Conservation (phyloP, 2,888 invertebrate genomes). For the Ectemnius cavifrons region DNA sequence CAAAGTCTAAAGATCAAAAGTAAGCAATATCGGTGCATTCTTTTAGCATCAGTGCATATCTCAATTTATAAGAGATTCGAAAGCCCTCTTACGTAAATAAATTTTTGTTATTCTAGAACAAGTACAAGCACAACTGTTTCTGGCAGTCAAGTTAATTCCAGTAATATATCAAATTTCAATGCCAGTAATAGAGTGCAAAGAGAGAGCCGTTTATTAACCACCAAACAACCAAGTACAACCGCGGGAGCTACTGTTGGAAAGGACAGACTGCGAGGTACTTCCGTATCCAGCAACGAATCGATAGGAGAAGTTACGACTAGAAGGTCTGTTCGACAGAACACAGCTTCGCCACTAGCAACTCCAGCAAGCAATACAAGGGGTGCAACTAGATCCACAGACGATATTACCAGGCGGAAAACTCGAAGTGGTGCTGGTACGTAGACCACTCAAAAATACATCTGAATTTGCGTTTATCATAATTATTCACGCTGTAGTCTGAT, state of each 20-base stretch:
- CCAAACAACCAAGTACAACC: slow-evolving; percentile 67
- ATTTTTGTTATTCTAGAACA: slow-evolving; percentile 65
- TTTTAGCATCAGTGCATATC: slow-evolving; percentile 50
- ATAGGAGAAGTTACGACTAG: slow-evolving; percentile 73
- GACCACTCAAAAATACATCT: slow-evolving; percentile 27
- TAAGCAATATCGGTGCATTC: slow-evolving; percentile 62
- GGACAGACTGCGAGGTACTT: slow-evolving; percentile 74
- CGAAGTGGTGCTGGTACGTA: slow-evolving; percentile 78
- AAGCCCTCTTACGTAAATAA: slow-evolving; percentile 54
- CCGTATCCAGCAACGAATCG: slow-evolving; percentile 73
- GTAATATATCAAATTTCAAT: slow-evolving; percentile 71
- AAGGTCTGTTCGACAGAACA: slow-evolving; percentile 75
- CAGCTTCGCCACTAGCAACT: slow-evolving; percentile 75
- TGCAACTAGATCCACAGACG: slow-evolving; percentile 75
- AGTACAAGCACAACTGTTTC: slow-evolving; percentile 67
- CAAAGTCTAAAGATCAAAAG: slow-evolving; percentile 77
- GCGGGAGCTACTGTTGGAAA: slow-evolving; percentile 67
- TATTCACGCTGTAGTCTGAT: slow-evolving; percentile 4
- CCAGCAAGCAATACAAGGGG: slow-evolving; percentile 76
- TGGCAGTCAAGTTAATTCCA: slow-evolving; percentile 72
- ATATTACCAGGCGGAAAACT: slow-evolving; percentile 76
- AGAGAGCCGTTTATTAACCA: slow-evolving; percentile 74
- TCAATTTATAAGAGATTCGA: slow-evolving; percentile 52
- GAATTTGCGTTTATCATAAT: slow-evolving; percentile 6
- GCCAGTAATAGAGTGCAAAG: slow-evolving; percentile 74